phyloP scores from a whole-genome alignment of 2,113 vertebrate species.

The Spea bombifrons region DNA sequence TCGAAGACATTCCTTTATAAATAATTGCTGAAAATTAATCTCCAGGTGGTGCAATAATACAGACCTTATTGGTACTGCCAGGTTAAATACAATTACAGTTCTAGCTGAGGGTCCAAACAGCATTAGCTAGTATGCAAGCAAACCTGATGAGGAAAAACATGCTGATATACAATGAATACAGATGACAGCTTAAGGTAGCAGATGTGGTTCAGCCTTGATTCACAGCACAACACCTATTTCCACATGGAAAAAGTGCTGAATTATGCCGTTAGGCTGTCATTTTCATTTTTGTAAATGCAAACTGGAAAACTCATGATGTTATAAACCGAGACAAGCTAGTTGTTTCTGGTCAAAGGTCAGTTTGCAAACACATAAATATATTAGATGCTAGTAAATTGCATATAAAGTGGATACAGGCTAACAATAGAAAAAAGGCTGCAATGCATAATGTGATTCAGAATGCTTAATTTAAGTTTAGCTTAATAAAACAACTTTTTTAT shows the following conservation, averaged over 20 bases:
- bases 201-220: background rate
- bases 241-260: slow-evolving; percentile 9
- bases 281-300: slow-evolving; percentile 33
- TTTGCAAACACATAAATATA: slow-evolving; percentile 6
- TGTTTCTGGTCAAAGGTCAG: slow-evolving; percentile 10
- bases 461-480: too few relatives aligned
- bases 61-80: background rate
- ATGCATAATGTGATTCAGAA: background rate
- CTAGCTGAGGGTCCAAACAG: slow-evolving; percentile 7
- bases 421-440: background rate
- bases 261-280: slow-evolving; percentile 34
- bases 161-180: slow-evolving; percentile 28
- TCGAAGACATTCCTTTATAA: slow-evolving; percentile 13
- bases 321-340: slow-evolving; percentile 9
- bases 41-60: background rate
- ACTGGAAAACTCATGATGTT: slow-evolving; percentile 16
- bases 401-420: slow-evolving; percentile 8
- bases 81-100: slow-evolving; percentile 18
- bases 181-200: background rate
- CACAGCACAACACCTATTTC: slow-evolving; percentile 1
- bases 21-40: slow-evolving; percentile 9
- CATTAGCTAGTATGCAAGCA: slow-evolving; percentile 15
- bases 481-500: too few relatives aligned
- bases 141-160: slow-evolving; percentile 7
- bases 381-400: background rate